These are phyloP conservation scores for Vicugna pacos DNA, from an alignment of 2,113 vertebrate genomes.

Conservation along the genomic window DNA sequence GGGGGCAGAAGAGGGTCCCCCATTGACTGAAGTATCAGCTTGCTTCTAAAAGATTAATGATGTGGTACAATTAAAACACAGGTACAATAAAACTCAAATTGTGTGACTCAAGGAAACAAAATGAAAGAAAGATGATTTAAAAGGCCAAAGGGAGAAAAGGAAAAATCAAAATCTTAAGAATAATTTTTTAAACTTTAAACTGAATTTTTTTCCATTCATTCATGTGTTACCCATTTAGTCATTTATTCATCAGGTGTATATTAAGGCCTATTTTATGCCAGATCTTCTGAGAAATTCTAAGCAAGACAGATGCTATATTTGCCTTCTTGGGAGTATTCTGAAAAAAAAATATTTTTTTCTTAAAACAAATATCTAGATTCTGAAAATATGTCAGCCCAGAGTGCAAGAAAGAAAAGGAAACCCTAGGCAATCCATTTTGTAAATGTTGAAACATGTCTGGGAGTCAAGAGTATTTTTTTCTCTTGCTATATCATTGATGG, in stretches of 20 bases:
- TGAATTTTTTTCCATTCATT: background rate
- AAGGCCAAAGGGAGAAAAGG: background rate
- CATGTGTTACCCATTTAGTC: background rate
- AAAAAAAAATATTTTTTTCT: background rate
- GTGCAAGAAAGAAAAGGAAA: constrained; percentile 50
- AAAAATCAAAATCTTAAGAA: background rate
- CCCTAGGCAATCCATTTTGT: constrained; percentile 27
- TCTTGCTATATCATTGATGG: background rate
- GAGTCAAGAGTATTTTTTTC: constrained; percentile 6
- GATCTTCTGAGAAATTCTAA: constrained; percentile 30
- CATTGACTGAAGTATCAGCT: background rate
- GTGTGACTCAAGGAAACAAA: background rate
- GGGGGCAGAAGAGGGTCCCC: background rate
- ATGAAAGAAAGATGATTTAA: background rate
- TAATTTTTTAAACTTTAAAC: constrained; percentile 14
- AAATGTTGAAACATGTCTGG: constrained; percentile 50
- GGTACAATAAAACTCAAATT: background rate
- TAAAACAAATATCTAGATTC: constrained; percentile 50
- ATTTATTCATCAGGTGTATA: constrained; percentile 1
- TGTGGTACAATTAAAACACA: background rate
- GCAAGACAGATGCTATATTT: background rate
- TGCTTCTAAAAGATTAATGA: background rate
- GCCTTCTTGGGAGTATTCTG: background rate
- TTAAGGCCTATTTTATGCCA: background rate
- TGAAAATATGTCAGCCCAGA: constrained; percentile 40